Base-by-base conservation (phyloP, 2,888 invertebrate genomes). In the Theodoxus fluviatilis region DNA sequence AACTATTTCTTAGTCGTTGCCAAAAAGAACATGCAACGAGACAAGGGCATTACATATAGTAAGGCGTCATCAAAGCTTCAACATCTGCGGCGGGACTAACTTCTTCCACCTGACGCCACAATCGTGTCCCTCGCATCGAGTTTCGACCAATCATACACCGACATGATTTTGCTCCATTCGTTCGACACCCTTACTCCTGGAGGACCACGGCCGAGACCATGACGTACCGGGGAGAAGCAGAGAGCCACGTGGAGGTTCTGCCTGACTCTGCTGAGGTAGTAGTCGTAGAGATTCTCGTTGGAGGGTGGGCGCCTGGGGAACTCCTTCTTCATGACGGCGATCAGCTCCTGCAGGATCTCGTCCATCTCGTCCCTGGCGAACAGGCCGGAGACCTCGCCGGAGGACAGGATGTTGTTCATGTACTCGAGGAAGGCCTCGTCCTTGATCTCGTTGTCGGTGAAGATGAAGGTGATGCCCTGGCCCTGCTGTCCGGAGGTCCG, bases 391-490 rank as follows among this genome's bases (percentile, higher is more conserved):
- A 97, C 96, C 82, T 87, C 87, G 85, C 90, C 90, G 25, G 95
- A 95, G 12, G 96, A 95, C 31, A 98, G 89, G 74, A 98, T 95
- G 85, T 98, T 98, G 87, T 98, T 98, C 33, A 98, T 89, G 86
- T 98, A 98, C 88, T 98, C 98, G 55, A 98, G 90, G 87, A 98
- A 98, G n/a, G 94, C 94, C 89, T 98, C 98, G 87, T 98, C 98
- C 87, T 98, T 98, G 73, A 98, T 96, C 84, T 98, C 97, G 79
- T 96, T 91, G 86, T 98, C 98, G 1, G 96, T 96, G 86, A 98
- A 98, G 75, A 98, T 93, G 87, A 98, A 98, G 0, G 97, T 96
- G 12, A 97, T 96, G n/a, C 97, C 96, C 89, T 96, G 96, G 28
- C 96, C 97, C 87, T 96, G 85, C 93, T 94, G 94, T 6, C 98